These are phyloP conservation scores for Penaeus indicus DNA, from an alignment of 1,140 invertebrate species.

Conservation along the genomic window DNA sequence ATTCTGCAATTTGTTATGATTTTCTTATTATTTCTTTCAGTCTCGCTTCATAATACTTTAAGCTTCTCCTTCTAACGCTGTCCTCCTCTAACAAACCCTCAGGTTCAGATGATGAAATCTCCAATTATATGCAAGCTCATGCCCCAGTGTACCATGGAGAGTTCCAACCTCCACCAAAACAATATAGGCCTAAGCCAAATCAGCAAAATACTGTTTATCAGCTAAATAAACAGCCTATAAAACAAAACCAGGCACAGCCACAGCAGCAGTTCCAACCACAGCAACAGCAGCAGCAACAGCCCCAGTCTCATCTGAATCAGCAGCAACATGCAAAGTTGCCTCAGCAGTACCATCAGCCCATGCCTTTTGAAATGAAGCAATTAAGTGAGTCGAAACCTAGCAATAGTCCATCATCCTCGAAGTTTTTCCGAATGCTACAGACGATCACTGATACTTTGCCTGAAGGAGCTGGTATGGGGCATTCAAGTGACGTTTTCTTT, in stretches of 20 bases:
- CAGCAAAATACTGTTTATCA: constrained; percentile 6
- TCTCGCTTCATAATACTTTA: constrained; percentile 30
- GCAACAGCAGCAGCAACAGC: constrained; percentile 16
- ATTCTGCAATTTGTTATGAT: background rate
- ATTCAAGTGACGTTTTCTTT: constrained; percentile 42
- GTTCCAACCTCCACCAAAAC: background rate
- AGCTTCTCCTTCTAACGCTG: constrained; percentile 43
- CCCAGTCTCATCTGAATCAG: background rate
- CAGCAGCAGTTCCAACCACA: constrained; percentile 19
- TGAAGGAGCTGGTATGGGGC: constrained; percentile 56
- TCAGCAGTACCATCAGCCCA: constrained; percentile 69
- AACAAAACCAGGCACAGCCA: constrained; percentile 1
- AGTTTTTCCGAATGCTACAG: constrained; percentile 73
- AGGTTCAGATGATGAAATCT: constrained; percentile 63
- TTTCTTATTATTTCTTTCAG: background rate
- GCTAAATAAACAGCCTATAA: background rate
- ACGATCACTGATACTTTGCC: constrained; percentile 68
- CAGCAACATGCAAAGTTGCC: constrained; percentile 9
- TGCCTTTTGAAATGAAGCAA: no score
- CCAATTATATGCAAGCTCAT: constrained; percentile 58
- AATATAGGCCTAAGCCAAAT: no score
- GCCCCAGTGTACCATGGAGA: constrained; percentile 39
- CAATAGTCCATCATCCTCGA: constrained; percentile 72
- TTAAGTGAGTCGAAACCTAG: no score
- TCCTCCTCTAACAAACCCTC: constrained; percentile 57